A percentile compares a stretch with the other conserved stretches of the same genome.
Evolutionary conservation across 35 echinoderm and acorn worm species (phyloP).

Genomic region (Lytechinus pictus): DNA sequence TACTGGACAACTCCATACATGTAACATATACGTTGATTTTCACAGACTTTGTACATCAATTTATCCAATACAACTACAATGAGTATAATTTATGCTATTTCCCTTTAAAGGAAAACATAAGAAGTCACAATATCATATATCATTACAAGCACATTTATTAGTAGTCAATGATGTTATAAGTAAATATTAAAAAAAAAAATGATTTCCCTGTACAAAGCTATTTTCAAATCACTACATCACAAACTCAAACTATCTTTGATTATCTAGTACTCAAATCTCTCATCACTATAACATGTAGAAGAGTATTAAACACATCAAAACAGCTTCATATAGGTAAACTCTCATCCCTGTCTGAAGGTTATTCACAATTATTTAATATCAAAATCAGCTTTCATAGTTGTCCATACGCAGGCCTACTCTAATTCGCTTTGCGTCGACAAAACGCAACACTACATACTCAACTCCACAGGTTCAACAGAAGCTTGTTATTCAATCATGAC

Average conservation of each 20-base stretch:
- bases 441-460: neutral
- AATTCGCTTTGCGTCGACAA: neutral
- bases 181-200: neutral
- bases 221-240: slow-evolving; percentile 12
- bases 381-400: neutral
- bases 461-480: neutral
- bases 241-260: neutral
- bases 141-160: neutral
- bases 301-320: neutral
- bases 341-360: neutral
- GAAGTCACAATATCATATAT: neutral
- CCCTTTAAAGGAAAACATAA: neutral
- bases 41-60: neutral
- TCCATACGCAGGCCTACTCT: slow-evolving; percentile 8
- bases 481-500: neutral
- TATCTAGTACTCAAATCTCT: slow-evolving; percentile 19
- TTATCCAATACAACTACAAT: neutral
- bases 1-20: neutral
- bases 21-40: neutral
- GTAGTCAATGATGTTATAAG: slow-evolving; percentile 2
- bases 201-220: neutral
- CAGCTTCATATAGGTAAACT: neutral
- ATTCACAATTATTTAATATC: neutral
- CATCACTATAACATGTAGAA: neutral
- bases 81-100: neutral